Percentiles rank a stretch among this genome's conserved stretches.
These are phyloP conservation scores for Drosophila sordidapex DNA, from an alignment of 2,888 invertebrate species.

Conservation along the genomic window DNA sequence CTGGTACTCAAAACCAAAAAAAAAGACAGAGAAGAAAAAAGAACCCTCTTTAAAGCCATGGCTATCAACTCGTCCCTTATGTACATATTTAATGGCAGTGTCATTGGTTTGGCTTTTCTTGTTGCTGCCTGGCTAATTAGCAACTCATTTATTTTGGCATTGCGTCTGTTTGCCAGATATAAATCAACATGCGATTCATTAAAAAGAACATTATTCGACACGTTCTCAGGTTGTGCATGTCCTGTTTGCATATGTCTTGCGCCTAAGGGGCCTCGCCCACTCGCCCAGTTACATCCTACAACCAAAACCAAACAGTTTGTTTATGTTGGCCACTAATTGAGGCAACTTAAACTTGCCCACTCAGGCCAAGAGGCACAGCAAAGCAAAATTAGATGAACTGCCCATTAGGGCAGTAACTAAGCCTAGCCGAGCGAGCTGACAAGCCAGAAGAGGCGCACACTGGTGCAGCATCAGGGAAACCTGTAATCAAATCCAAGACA, in stretches of 20 bases:
- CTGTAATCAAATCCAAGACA: not conserved
- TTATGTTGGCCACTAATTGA: conserved; percentile 61
- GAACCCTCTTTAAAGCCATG: conserved; percentile 18
- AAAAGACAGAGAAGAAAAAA: not conserved
- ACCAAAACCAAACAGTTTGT: conserved; percentile 33
- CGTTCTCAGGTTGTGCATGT: conserved; percentile 40
- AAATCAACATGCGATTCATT: conserved; percentile 64
- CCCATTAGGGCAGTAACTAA: conserved; percentile 15
- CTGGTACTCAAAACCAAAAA: conserved; percentile 5
- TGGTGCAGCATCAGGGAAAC: not conserved
- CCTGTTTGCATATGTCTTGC: conserved; percentile 16
- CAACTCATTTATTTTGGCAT: conserved; percentile 33
- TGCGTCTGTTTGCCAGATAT: conserved; percentile 31
- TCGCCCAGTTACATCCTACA: conserved; percentile 22
- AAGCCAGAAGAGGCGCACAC: conserved; percentile 5
- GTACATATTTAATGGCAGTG: conserved; percentile 7
- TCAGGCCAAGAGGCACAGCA: conserved; percentile 20
- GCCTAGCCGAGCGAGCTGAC: conserved; percentile 6
- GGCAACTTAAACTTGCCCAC: conserved; percentile 65
- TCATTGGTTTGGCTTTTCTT: conserved; percentile 9
- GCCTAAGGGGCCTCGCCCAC: conserved; percentile 25
- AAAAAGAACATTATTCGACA: conserved; percentile 63
- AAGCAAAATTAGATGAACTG: conserved; percentile 30
- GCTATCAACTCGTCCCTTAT: conserved; percentile 2
- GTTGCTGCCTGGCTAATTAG: conserved; percentile 63